Evolutionary conservation across 1,140 invertebrate genomes (phyloP).

Genomic region (Potamilus streckersoni): DNA sequence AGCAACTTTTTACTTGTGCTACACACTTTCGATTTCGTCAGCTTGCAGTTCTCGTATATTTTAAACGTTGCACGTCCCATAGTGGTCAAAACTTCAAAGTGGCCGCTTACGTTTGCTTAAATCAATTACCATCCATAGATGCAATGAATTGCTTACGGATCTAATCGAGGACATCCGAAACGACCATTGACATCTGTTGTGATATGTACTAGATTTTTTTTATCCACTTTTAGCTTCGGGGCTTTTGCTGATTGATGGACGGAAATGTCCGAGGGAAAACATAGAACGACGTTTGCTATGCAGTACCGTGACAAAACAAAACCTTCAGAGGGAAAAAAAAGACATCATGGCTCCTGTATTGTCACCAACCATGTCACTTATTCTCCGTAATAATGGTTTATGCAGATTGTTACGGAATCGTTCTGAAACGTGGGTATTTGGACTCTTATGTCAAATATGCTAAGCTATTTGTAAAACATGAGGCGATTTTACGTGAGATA

Average conservation of each 20-base stretch:
- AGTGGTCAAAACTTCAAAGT: conserved; percentile 21
- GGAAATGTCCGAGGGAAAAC: background rate
- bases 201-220: background rate
- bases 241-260: background rate
- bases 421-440: too few relatives aligned
- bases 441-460: too few relatives aligned
- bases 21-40: background rate
- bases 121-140: conserved; percentile 24
- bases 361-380: too few relatives aligned
- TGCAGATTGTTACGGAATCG: too few relatives aligned
- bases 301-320: too few relatives aligned
- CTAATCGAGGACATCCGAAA: background rate
- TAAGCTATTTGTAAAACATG: too few relatives aligned
- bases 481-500: too few relatives aligned
- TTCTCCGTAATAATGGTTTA: too few relatives aligned
- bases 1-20: background rate
- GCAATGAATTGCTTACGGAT: conserved; percentile 1
- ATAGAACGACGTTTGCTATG: too few relatives aligned
- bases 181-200: background rate
- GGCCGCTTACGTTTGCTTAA: conserved; percentile 30
- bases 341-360: too few relatives aligned
- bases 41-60: background rate
- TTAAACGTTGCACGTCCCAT: conserved; percentile 2
- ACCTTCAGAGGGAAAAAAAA: too few relatives aligned
- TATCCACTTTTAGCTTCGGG: background rate